Evolutionary conservation across 2,888 invertebrate genomes (phyloP).

Genomic region (Pachydiplax longipennis): DNA sequence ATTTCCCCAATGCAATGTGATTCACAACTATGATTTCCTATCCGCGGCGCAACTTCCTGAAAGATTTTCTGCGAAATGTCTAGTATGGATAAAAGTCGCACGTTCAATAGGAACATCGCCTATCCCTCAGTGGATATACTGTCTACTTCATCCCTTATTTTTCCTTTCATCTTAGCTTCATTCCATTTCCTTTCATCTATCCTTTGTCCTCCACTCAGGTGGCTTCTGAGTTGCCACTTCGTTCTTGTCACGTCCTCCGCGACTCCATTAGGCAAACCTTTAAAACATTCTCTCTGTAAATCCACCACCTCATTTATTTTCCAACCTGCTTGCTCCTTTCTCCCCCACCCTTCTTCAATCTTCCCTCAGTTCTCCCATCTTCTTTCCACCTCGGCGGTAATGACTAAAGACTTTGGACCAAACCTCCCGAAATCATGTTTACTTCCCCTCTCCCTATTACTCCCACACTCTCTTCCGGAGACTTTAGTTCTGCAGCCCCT

Average conservation of each 20-base stretch:
- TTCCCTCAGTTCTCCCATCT: not conserved
- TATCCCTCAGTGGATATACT: no score
- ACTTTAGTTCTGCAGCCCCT: not conserved
- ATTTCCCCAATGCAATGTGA: no score
- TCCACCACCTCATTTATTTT: not conserved
- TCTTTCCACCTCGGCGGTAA: not conserved
- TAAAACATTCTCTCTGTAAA: not conserved
- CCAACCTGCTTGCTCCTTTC: not conserved
- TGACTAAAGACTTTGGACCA: slow-evolving; percentile 39
- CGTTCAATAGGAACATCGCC: no score
- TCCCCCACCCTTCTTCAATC: not conserved
- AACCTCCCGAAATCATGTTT: not conserved
- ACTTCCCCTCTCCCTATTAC: not conserved
- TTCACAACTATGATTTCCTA: no score
- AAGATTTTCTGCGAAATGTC: no score
- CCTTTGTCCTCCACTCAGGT: not conserved
- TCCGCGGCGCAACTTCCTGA: no score
- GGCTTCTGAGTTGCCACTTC: not conserved
- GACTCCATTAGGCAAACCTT: not conserved
- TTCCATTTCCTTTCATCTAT: not conserved
- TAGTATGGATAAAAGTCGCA: no score
- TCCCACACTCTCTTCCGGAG: not conserved
- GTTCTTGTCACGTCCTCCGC: not conserved
- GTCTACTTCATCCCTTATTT: not conserved
- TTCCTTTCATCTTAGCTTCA: not conserved